phyloP scores from a whole-genome alignment of 2,113 vertebrate genomes.

The Takifugu bimaculatus region DNA sequence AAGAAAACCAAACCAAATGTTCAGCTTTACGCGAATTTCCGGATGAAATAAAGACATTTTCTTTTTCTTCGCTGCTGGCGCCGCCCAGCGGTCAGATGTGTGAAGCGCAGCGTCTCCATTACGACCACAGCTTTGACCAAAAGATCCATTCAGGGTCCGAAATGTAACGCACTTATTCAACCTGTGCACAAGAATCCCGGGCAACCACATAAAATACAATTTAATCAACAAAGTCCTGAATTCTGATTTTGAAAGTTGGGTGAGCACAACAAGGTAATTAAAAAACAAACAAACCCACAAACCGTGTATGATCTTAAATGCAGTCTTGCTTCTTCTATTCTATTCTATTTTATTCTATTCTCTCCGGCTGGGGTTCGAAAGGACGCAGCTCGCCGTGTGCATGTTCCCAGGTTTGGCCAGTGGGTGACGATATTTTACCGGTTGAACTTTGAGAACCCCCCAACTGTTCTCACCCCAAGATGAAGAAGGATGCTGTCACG shows the following conservation, averaged over 20 bases:
- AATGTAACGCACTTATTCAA: no score
- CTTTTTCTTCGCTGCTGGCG: slow-evolving; percentile 26
- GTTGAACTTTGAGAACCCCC: slow-evolving; percentile 69
- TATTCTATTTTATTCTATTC: neutral
- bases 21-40: no score
- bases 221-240: no score
- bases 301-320: no score
- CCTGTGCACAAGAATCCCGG: no score
- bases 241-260: no score
- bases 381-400: neutral
- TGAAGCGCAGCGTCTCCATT: neutral
- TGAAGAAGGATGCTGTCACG: slow-evolving; percentile 76
- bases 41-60: neutral
- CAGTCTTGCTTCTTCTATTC: no score
- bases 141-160: no score
- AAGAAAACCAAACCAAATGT: no score
- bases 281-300: no score
- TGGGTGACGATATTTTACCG: slow-evolving; percentile 70
- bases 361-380: neutral
- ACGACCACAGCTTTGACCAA: neutral
- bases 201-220: no score
- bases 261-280: no score
- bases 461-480: slow-evolving; percentile 70
- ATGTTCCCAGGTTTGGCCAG: slow-evolving; percentile 56
- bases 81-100: slow-evolving; percentile 44